phyloP scores from a whole-genome alignment of 2,797 vertebrate genomes.

The Mallotus villosus region DNA sequence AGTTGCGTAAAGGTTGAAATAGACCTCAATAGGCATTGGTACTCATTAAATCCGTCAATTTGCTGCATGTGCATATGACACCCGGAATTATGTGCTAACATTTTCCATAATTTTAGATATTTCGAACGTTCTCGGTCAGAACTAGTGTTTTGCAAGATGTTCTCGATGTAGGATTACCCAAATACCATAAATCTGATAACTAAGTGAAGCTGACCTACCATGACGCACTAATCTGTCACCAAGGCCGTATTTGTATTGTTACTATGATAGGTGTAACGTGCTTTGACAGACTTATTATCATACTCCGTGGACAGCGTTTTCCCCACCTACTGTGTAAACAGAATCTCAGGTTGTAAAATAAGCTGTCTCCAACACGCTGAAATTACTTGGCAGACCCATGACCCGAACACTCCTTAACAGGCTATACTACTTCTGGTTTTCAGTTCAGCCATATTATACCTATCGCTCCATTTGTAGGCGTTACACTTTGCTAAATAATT shows the following conservation, averaged over 20 bases:
- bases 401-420: too few relatives aligned
- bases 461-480: too few relatives aligned
- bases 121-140: not conserved
- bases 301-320: not conserved
- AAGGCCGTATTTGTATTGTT: not conserved
- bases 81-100: not conserved
- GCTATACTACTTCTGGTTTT: too few relatives aligned
- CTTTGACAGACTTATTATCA: not conserved
- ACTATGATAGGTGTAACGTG: too few relatives aligned
- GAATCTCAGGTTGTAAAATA: too few relatives aligned
- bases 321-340: constrained; percentile 1
- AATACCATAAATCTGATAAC: not conserved
- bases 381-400: not conserved
- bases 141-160: not conserved
- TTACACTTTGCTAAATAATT: too few relatives aligned
- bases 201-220: too few relatives aligned
- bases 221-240: too few relatives aligned
- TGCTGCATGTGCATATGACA: not conserved
- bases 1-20: not conserved
- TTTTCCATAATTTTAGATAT: not conserved
- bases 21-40: not conserved
- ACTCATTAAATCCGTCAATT: not conserved
- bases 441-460: too few relatives aligned
- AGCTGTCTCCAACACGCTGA: too few relatives aligned
- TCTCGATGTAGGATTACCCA: not conserved